Conservation (phyloP, 2,113 vertebrate genomes). For the Galemys pyrenaicus region DNA sequence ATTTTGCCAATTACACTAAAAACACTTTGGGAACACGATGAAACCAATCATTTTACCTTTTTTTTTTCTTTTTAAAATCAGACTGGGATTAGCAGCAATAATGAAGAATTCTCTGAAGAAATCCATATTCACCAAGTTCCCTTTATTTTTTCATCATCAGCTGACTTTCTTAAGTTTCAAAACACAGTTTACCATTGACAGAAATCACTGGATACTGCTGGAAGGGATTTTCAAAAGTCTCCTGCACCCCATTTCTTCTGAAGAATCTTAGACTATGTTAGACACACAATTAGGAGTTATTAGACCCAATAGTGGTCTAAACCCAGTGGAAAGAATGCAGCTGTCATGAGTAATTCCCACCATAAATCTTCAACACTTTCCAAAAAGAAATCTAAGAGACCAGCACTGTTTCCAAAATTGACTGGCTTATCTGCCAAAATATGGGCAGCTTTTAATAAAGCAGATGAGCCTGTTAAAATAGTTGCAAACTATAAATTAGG, state of each 20-base stretch:
- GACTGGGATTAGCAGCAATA: slow-evolving; percentile 48
- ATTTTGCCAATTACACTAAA: slow-evolving; percentile 78
- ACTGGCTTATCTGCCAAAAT: slow-evolving; percentile 60
- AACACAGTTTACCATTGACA: slow-evolving; percentile 65
- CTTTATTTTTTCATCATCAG: slow-evolving; percentile 54
- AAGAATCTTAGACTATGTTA: slow-evolving; percentile 76
- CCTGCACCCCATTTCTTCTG: slow-evolving; percentile 58
- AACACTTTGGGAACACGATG: slow-evolving; percentile 80
- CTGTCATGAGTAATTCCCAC: slow-evolving; percentile 78
- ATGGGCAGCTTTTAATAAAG: slow-evolving; percentile 42
- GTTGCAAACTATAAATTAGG: slow-evolving; percentile 17
- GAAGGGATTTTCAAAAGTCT: slow-evolving; percentile 53
- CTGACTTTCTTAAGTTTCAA: slow-evolving; percentile 66
- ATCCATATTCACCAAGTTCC: slow-evolving; percentile 52
- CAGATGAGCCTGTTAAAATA: slow-evolving; percentile 62
- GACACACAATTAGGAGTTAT: slow-evolving; percentile 72
- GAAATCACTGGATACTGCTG: slow-evolving; percentile 68
- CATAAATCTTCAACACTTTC: slow-evolving; percentile 70
- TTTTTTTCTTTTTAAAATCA: slow-evolving; percentile 28
- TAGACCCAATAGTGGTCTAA: slow-evolving; percentile 71
- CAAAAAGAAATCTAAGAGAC: slow-evolving; percentile 72
- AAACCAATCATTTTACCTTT: slow-evolving; percentile 73
- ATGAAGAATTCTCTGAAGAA: slow-evolving; percentile 64
- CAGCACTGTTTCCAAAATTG: slow-evolving; percentile 45
- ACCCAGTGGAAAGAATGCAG: slow-evolving; percentile 77